Evolutionary conservation across 2,888 invertebrate genomes (phyloP), one percentile per base, ranked within the genome.

Genomic region (Callyntrura guangdongensis): DNA sequence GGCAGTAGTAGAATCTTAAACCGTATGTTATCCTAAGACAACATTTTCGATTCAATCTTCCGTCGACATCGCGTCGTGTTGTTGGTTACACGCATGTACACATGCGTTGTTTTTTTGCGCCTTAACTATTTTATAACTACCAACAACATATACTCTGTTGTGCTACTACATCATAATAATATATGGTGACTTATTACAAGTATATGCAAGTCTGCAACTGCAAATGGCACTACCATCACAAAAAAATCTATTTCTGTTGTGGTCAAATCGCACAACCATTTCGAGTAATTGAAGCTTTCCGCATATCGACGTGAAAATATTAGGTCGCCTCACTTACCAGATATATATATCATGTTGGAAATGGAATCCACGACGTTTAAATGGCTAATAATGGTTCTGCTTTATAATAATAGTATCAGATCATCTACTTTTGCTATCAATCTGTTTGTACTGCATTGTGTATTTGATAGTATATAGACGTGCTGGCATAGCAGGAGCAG

Each of bases 291-390:
- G 82, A 56, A 53, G 49, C 53, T 69, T 67, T 84, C 88, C 89
- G 77, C 89, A 89, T n/a, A 25, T 74, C 27, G 83, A 59, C 83
- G 89, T 89, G 83, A 84, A 72, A 36, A 36, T 36, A 36, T 36
- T 86, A 74, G 59, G 53, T 79, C 74, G 36, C 36, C 6, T 36
- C 36, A 36, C 3, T 36, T 36, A 36, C 6, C 59, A 17, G 59
- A 59, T 59, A 59, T 14, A 53, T 53, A n/a, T 9, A 53, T 14
- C n/a, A 59, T n/a, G n/a, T 20, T 59, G 17, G 17, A 59, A 59
- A n/a, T 2, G 36, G 36, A 36, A 36, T 36, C 36, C 2, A 36
- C 36, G 36, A 36, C 36, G 36, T 36, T 36, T 36, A 36, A n/a
- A 59, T 59, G 8, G 6, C 0, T n/a, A 59, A 36, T 36, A 36